Base-by-base conservation (phyloP, 2,888 invertebrate genomes). In the Pardosa pseudoannulata region DNA sequence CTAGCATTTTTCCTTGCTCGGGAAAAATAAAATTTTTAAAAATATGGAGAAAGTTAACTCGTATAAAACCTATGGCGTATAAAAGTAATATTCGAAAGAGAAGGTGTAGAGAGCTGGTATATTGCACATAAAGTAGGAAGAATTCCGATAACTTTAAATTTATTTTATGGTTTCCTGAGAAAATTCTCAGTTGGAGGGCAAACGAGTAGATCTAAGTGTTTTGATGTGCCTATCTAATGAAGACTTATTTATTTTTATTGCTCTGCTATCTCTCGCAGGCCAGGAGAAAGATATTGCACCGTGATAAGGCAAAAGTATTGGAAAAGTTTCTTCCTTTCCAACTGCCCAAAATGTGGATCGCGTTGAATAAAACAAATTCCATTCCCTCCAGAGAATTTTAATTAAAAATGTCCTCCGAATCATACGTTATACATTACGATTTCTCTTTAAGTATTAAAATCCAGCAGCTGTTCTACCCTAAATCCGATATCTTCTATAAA, bases 231-330 rank as follows among this genome's bases (percentile, higher is more conserved):
- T 82, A 71, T 76, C 76, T 82, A 82, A 82, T 82, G 82, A 82
- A 82, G 76, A 76, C 62, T 75, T 75, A 82, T 82, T 82, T 82
- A 82, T 82, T 82, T 82, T 82, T 82, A 82, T 82, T 75, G 76
- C 71, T n/a, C n/a, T 62, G 6, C 65, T 68, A n/a, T 68, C 11
- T 16, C 16, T 13, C 16, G 46, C 2, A 16, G 16, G 46, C 46
- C 16, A 46, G 46, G 16, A 16, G 46, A 16, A 46, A 46, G 71
- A 82, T 75, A 82, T 82, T 76, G 76, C 76, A 46, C 46, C 46
- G 76, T 76, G 76, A 82, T 82, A 82, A 76, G 74, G 76, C 71
- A 71, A 75, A 81, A 82, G 82, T 82, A 82, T 82, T 82, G 82
- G 82, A 31, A 70, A 76, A 76, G 65, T 29, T 65, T 65, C 65